Evolutionary conservation across 1,140 invertebrate species (phyloP), one percentile per base, ranked within the genome.

Genomic region (Sweltsa coloradensis): DNA sequence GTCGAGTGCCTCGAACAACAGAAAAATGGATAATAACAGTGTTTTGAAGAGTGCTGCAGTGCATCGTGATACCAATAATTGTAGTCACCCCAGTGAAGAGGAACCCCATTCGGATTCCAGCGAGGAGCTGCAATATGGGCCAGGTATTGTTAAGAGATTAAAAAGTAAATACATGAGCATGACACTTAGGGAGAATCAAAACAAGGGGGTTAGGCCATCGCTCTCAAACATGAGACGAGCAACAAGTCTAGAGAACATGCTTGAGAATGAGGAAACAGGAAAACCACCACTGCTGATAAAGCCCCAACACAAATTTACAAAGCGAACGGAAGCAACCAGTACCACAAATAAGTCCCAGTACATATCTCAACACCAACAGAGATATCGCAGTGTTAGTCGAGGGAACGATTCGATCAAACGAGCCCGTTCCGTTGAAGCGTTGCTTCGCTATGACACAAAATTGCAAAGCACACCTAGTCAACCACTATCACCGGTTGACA

Each of bases 71-170:
- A 57, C 34, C 34, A 39, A 51, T 34, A 40, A 48, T 22, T 31
- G 25, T 29, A 39, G 13, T 57, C 19, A 51, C 57, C 41, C 51
- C 53, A 31, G 55, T 49, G 24, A 54, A 50, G 59, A 69, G 50
- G 61, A 66, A 40, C 62, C 60, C 44, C 68, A 72, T 40, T 73
- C 72, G 43, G 74, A 76, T 56, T 74, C 69, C 50, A 78, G 70
- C 42, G 85, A 90, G 65, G 89, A 91, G 57, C 63, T 91, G 16
- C 80, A 83, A 53, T 94, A 93, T 67, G 89, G 89, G 0, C 89
- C 89, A 7, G 89, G 89, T 5, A 92, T 94, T 56, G 89, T 94
- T 3, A 87, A 84, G 54, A 83, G 82, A 57, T 69, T 92, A 34
- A 80, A 85, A 58, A 83, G 83, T 57, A 82, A 85, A 55, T 91